Base-by-base conservation (phyloP, 2,888 invertebrate genomes). In the Scaptomyza caliginosa region DNA sequence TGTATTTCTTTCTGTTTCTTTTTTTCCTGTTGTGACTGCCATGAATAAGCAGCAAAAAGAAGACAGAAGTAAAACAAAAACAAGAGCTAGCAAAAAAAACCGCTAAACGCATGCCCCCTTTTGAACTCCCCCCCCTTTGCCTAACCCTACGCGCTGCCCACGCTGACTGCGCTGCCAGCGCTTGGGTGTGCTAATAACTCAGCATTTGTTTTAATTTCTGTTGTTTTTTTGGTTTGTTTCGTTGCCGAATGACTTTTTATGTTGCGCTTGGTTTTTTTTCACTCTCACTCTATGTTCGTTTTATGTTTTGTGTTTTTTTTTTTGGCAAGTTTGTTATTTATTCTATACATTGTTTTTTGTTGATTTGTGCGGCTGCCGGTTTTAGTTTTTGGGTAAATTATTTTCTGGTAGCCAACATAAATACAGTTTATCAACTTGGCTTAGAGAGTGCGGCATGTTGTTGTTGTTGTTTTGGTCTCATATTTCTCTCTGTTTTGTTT, bases 381-480 rank as follows among this genome's bases (percentile, higher is more conserved):
- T 67, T 86, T 84, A 74, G 81, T 76, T 86, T 79, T 75, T 74
- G 58, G 58, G 68, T 82, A 85, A 80, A 82, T 85, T 82, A 78
- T 86, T 86, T 83, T 70, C 70, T 86, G 83, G 74, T 74, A 82
- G 77, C 81, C 45, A 59, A 74, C 78, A 82, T 77, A 85, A 79
- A 78, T 71, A 78, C 68, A 78, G 86, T 80, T 86, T 86, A 80
- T 80, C 80, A 86, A 80, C 79, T 79, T 63, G 82, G 79, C 60
- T 75, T 86, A 75, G 59, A 54, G 64, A 17, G 52, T 42, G 30
- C 11, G 32, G 48, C 38, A 19, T 56, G 26, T 63, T 40, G 52
- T 43, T 48, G 3, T 49, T 48, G 21, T 28, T 39, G 13, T 34
- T 36, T 43, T n/a, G n/a, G n/a, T n/a, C n/a, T n/a, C n/a, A n/a